phyloP scores from a whole-genome alignment of 2,888 invertebrate genomes.

The Nemotelus pantherinus region DNA sequence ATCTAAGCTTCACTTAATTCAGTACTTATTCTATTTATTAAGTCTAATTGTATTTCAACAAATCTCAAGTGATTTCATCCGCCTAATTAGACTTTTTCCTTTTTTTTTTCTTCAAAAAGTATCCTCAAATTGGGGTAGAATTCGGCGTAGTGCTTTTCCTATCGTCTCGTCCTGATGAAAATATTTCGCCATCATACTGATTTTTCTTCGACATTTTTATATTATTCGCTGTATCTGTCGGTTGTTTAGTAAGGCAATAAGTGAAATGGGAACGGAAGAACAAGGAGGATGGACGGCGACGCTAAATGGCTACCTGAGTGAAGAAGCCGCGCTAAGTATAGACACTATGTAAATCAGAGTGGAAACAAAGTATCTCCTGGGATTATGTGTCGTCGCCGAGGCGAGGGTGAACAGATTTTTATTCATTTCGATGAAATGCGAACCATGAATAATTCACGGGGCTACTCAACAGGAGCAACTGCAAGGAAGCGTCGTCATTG shows the following conservation, averaged over 20 bases:
- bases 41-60: conserved; percentile 48
- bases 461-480: conserved; percentile 20
- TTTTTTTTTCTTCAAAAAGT: background rate
- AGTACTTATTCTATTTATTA: conserved; percentile 48
- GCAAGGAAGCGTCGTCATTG: too few species aligned
- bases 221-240: too few species aligned
- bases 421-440: conserved; percentile 48
- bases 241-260: background rate
- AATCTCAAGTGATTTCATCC: conserved; percentile 47
- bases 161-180: background rate
- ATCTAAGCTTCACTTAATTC: conserved; percentile 40
- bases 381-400: conserved; percentile 45
- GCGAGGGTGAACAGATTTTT: conserved; percentile 48
- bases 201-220: background rate
- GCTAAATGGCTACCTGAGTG: conserved; percentile 29
- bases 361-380: conserved; percentile 47
- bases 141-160: conserved; percentile 8
- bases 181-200: background rate
- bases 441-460: conserved; percentile 48
- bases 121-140: conserved; percentile 37
- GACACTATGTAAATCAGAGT: conserved; percentile 39
- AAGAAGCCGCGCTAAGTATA: conserved; percentile 19
- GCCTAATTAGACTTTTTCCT: conserved; percentile 48
- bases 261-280: background rate
- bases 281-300: conserved; percentile 18